Evolutionary conservation across 1,140 invertebrate species (phyloP).

Genomic region (Dryas iulia): DNA sequence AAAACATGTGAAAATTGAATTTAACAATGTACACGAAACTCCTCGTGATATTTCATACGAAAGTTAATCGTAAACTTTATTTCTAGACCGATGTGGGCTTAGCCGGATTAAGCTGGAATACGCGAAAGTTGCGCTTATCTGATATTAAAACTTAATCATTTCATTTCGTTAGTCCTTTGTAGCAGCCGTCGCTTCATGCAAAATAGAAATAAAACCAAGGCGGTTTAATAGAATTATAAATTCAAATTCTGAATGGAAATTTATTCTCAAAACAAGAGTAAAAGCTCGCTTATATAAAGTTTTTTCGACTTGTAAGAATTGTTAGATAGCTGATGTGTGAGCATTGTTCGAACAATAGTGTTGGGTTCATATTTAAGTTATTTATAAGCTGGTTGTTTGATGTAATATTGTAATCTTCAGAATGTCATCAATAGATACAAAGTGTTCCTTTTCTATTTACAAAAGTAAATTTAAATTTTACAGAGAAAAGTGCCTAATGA

Average conservation of each 20-base stretch:
- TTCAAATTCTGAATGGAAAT: constrained; percentile 18
- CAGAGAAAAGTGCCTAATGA: no score
- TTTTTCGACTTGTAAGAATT: not conserved
- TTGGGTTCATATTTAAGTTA: no score
- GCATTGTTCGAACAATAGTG: no score
- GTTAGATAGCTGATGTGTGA: not conserved
- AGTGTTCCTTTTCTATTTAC: no score
- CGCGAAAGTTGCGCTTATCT: constrained; percentile 14
- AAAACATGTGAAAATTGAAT: no score
- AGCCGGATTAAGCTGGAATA: constrained; percentile 9
- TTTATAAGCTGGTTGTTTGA: no score
- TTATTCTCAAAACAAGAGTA: constrained; percentile 1
- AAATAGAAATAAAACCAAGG: constrained; percentile 22
- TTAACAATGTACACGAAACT: not conserved
- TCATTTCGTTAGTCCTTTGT: constrained; percentile 19
- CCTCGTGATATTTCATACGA: not conserved
- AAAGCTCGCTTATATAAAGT: not conserved
- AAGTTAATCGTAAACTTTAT: not conserved
- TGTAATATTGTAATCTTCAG: no score
- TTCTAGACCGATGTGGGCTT: constrained; percentile 11
- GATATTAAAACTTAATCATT: constrained; percentile 21
- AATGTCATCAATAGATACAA: no score
- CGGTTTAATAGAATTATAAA: constrained; percentile 23
- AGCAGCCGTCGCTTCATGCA: constrained; percentile 23
- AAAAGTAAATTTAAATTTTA: no score